These are phyloP conservation scores for Pipistrellus nathusii DNA, from an alignment of 2,797 vertebrate genomes.

Conservation along the genomic window DNA sequence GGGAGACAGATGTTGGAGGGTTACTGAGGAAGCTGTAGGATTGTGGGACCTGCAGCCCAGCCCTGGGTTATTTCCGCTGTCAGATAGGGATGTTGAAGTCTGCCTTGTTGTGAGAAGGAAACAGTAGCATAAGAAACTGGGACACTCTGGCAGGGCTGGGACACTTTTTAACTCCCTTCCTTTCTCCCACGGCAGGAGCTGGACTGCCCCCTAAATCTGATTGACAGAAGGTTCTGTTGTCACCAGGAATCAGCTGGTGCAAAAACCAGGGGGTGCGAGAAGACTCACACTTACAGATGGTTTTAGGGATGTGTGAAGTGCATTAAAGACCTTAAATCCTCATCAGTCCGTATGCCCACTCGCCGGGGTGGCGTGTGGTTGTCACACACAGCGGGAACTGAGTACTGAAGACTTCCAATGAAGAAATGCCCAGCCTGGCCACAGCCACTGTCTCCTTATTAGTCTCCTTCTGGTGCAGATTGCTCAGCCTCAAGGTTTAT, in stretches of 20 bases:
- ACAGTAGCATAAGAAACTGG: background rate
- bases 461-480: background rate
- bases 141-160: background rate
- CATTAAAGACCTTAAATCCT: background rate
- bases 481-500: background rate
- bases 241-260: background rate
- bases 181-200: background rate
- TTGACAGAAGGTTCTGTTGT: background rate
- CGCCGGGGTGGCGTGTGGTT: accelerated
- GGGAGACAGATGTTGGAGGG: background rate
- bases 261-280: background rate
- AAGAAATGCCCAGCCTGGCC: background rate
- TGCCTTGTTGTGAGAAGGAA: background rate
- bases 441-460: background rate
- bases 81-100: background rate
- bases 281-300: accelerated
- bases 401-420: background rate
- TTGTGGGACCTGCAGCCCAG: background rate
- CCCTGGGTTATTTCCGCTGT: background rate
- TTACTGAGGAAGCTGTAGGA: background rate
- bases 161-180: background rate
- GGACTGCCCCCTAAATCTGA: background rate
- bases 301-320: background rate
- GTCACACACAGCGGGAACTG: background rate
- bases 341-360: background rate